Evolutionary conservation across 1,140 invertebrate species (phyloP).

Genomic region (Phymorhynchus buccinoides): DNA sequence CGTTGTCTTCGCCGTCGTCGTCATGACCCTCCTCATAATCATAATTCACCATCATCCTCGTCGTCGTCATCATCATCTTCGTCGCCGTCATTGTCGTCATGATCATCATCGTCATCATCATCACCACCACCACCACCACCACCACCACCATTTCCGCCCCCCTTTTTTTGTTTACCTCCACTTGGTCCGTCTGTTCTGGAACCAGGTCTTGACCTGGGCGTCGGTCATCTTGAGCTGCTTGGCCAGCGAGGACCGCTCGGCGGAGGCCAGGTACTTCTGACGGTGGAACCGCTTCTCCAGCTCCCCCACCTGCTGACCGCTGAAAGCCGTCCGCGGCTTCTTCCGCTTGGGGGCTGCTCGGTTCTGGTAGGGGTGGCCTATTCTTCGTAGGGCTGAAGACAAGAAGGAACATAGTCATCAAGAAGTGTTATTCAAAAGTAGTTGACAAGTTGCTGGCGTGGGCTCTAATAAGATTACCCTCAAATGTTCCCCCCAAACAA

Average conservation of each 20-base stretch:
- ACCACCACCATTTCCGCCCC: neutral
- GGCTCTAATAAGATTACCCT: too few species aligned
- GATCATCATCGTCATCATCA: conserved; percentile 83
- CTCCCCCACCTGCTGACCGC: conserved; percentile 83
- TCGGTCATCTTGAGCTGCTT: conserved; percentile 99
- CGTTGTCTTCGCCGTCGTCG: too few species aligned
- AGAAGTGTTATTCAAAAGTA: too few species aligned
- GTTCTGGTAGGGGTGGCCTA: conserved; percentile 99
- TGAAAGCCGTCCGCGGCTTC: conserved; percentile 98
- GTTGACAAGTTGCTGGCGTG: too few species aligned
- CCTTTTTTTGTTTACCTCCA: conserved; percentile 82
- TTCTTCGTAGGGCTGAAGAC: conserved; percentile 79
- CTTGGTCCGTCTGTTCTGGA: conserved; percentile 97
- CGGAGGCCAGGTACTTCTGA: conserved; percentile 98
- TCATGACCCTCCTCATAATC: too few species aligned
- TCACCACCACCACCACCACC: neutral
- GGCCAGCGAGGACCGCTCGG: conserved; percentile 93
- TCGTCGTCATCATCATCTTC: too few species aligned
- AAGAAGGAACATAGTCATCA: too few species aligned
- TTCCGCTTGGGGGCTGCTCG: conserved; percentile 97
- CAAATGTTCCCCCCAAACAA: too few species aligned
- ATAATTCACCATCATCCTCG: too few species aligned
- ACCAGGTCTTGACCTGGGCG: conserved; percentile 90
- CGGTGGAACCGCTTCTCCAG: conserved; percentile 98
- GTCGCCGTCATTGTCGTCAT: too few species aligned